These are phyloP conservation scores for Coreoperca whiteheadi DNA, from an alignment of 2,113 vertebrate genomes.

Conservation along the genomic window DNA sequence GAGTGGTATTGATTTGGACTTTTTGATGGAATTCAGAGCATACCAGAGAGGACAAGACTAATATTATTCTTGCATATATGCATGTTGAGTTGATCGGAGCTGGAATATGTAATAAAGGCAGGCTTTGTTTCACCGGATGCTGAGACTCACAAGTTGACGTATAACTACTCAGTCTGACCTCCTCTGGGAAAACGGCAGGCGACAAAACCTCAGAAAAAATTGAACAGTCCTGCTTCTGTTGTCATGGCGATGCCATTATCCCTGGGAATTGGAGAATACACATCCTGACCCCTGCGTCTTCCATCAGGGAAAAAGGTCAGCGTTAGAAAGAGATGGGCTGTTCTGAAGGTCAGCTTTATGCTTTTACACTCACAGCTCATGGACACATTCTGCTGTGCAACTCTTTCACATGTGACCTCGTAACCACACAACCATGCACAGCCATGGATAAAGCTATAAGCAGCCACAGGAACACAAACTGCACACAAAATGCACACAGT, in stretches of 20 bases:
- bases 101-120: conserved; percentile 28
- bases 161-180: not conserved
- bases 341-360: conserved; percentile 46
- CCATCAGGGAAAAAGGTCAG: conserved; percentile 44
- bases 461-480: not conserved
- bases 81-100: conserved; percentile 10
- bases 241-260: conserved; percentile 62
- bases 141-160: not conserved
- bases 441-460: not conserved
- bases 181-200: conserved; percentile 27
- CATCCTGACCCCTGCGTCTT: conserved; percentile 9
- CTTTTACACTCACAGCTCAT: conserved; percentile 27
- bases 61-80: conserved; percentile 2
- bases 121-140: conserved; percentile 15
- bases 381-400: conserved; percentile 30
- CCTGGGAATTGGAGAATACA: conserved; percentile 22
- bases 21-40: not conserved
- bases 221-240: conserved; percentile 45
- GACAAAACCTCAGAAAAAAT: not conserved
- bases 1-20: not conserved
- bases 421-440: conserved; percentile 9
- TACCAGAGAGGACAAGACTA: not conserved
- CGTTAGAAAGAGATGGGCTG: conserved; percentile 6
- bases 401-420: conserved; percentile 23
- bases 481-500: conserved; percentile 10